These are phyloP conservation scores for Callosobruchus maculatus DNA, from an alignment of 2,888 invertebrate genomes.

Conservation along the genomic window DNA sequence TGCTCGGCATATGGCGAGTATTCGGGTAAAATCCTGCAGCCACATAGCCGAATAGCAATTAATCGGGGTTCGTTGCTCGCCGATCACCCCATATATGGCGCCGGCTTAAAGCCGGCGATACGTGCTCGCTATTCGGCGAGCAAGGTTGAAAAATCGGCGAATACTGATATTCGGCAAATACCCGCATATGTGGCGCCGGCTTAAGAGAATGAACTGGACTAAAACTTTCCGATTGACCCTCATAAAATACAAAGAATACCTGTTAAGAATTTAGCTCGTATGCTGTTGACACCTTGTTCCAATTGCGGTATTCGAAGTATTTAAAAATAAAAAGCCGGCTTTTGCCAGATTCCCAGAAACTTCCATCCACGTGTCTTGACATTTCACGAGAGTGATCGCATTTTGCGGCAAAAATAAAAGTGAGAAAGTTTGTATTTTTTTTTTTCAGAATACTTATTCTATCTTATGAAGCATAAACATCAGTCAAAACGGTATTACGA, in stretches of 20 bases:
- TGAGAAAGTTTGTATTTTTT: not conserved
- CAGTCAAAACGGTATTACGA: not conserved
- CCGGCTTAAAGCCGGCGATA: no score
- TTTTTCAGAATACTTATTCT: not conserved
- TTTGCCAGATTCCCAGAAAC: not conserved
- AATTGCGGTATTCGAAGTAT: not conserved
- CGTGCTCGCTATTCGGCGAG: no score
- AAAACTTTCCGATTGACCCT: not conserved
- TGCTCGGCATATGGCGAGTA: no score
- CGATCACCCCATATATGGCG: no score
- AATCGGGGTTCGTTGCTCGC: no score
- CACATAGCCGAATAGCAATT: no score
- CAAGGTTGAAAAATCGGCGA: no score
- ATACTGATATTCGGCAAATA: no score
- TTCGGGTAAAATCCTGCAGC: no score
- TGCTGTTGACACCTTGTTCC: not conserved
- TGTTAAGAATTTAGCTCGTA: not conserved
- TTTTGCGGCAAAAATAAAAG: not conserved
- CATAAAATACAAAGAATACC: not conserved
- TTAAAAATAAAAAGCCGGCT: not conserved
- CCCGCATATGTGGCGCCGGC: no score
- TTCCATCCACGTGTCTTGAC: not conserved
- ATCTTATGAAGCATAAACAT: not conserved
- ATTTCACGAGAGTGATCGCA: not conserved
- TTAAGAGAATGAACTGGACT: not conserved